Conservation (phyloP, 1,140 invertebrate species). For the Nasonia vitripennis region DNA sequence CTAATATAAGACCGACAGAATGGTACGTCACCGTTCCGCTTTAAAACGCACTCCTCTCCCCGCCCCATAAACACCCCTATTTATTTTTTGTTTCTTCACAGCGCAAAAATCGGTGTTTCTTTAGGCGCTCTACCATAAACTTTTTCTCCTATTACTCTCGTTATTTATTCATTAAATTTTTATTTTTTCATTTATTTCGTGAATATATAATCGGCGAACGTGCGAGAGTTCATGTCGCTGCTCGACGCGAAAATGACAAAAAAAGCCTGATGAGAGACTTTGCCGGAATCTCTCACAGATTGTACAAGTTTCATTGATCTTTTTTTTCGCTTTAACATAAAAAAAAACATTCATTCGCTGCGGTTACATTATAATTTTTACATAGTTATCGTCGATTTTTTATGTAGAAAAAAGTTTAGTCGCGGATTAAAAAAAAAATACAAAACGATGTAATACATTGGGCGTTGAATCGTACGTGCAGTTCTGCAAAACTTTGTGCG, state of each 20-base stretch:
- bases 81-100: slow-evolving; percentile 21
- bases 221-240: slow-evolving; percentile 39
- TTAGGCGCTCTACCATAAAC: not conserved
- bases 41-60: slow-evolving; percentile 48
- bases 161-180: slow-evolving; percentile 9
- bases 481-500: slow-evolving; percentile 17
- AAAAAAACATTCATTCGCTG: slow-evolving; percentile 29
- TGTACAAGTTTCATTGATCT: slow-evolving; percentile 9
- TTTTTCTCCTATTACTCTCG: not conserved
- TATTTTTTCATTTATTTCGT: slow-evolving; percentile 15
- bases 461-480: slow-evolving; percentile 9
- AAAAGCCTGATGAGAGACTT: not conserved
- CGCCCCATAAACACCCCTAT: slow-evolving; percentile 38
- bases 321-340: slow-evolving; percentile 1
- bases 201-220: slow-evolving; percentile 48
- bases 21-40: slow-evolving; percentile 71
- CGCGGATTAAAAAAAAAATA: slow-evolving; percentile 22
- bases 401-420: slow-evolving; percentile 22
- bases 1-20: slow-evolving; percentile 72
- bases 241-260: slow-evolving; percentile 47
- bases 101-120: not conserved
- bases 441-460: slow-evolving; percentile 18
- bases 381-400: slow-evolving; percentile 9
- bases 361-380: slow-evolving; percentile 25
- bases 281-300: not conserved